Evolutionary conservation across 2,113 vertebrate genomes (phyloP), one percentile per base, ranked within the genome.

Genomic region (Corydoras sp.): DNA sequence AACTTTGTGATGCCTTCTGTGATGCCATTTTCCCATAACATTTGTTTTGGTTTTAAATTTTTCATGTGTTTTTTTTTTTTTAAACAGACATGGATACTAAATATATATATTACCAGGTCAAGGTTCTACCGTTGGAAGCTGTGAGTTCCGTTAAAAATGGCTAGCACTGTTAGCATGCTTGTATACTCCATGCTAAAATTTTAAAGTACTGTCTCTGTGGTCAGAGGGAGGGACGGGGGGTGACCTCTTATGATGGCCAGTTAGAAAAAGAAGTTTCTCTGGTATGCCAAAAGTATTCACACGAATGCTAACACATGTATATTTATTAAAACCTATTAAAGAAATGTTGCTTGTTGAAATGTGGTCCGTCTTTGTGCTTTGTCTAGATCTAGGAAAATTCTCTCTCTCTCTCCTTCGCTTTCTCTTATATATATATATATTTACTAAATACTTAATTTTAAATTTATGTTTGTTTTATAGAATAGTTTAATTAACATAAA

Each of bases 281-380:
- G 72, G 35, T 60, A 73, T 62, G n/a, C 58, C 58, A 14, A 62
- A 50, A 12, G 62, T 54, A 65, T 61, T 77, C 51, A 49, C 24
- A 63, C 71, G 15, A 67, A 74, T 55, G 63, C 69, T 18, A 65
- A 61, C 71, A 72, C 74, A 69, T 79, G 73, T 79, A 73, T 78
- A 67, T 78, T 78, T 67, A 78, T 76, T 72, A 79, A 76, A 78
- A 76, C 29, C 73, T 69, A 73, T 76, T 79, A 75, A 79, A 76
- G 7, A 79, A 58, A 50, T 12, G n/a, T 43, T 54, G 53, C 58
- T 66, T 76, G 63, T 49, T 24, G 29, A 9, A 62, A 30, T 50
- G 12, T 11, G n/a, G 60, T 72, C 61, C 62, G 64, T 51, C 50
- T 69, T 55, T 43, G 58, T 55, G 12, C 58, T 60, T 48, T 55